Base-by-base conservation (phyloP, 2,113 vertebrate species). In the Chloropsis cyanopogon region DNA sequence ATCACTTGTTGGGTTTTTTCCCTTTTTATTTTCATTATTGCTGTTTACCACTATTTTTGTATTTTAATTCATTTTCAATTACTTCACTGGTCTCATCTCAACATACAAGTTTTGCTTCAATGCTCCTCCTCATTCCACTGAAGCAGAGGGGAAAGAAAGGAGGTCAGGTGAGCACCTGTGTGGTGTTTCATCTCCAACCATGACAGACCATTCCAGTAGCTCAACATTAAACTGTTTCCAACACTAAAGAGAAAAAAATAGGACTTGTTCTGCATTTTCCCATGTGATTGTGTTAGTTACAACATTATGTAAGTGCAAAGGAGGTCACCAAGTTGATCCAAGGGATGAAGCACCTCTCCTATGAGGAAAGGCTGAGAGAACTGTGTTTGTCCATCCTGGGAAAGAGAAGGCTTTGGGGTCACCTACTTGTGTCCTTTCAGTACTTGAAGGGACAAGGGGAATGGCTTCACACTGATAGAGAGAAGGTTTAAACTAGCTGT, bases 81-180 rank as follows among this genome's bases (percentile, higher is more conserved):
- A 46, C 28, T 69, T 23, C 60, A n/a, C 14, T 78, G 14, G 9
- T 53, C 18, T 52, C 53, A 29, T 29, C 19, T 69, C 54, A 60
- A 37, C 12, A 12, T 24, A 19, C 10, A 33, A 10, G 6, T 33
- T 68, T 86, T 77, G 28, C 14, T 60, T 69, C 39, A 44, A 5
- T 28, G 33, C 5, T 37, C 4, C 21, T 35, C 52, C 12, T 42
- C 17, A 19, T 60, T 59, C 8, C 54, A 20, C 19, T 61, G 54
- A 53, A 46, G 8, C 12, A 3, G 6, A 2, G 2, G 37, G 9
- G 2, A 28, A 37, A 33, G 31, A 57, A 66, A 28, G 6, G 2
- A 1, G 3, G 13, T 29, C 41, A 42, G n/a, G 14, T 0, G 0
- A 77, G 31, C 10, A 11, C 11, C 44, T 26, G 21, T 37, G 26